phyloP scores from a whole-genome alignment of 2,888 invertebrate species.

The Isoperla grammatica region DNA sequence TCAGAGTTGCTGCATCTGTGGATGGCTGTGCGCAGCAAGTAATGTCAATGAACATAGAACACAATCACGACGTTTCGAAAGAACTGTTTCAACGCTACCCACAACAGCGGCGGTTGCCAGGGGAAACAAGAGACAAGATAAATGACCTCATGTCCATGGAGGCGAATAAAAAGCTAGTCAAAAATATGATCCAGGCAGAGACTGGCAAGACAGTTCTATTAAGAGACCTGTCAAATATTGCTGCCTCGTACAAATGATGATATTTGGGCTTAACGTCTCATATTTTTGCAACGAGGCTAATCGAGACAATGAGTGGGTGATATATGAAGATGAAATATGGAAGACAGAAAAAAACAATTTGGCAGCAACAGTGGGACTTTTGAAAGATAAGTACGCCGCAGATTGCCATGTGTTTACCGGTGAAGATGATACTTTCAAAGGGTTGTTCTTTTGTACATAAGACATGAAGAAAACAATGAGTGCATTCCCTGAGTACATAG shows the following conservation, averaged over 20 bases:
- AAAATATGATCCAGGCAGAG: background rate
- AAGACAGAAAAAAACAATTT: constrained; percentile 17
- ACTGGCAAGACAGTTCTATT: constrained; percentile 14
- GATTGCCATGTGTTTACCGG: constrained; percentile 16
- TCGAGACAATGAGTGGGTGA: too few species aligned
- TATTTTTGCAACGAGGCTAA: too few species aligned
- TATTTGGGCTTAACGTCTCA: too few species aligned
- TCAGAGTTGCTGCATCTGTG: constrained; percentile 7
- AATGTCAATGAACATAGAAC: constrained; percentile 6
- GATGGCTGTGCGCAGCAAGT: constrained; percentile 16
- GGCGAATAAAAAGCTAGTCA: constrained; percentile 22
- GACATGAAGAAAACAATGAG: constrained; percentile 27
- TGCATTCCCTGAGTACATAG: constrained; percentile 29
- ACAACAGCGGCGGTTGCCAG: constrained; percentile 6
- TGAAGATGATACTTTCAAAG: constrained; percentile 21
- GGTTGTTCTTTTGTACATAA: constrained; percentile 23
- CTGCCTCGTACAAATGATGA: constrained; percentile 1
- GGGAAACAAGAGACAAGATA: constrained; percentile 7
- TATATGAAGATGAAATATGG: too few species aligned
- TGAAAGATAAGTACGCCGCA: constrained; percentile 21
- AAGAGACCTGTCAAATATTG: constrained; percentile 22
- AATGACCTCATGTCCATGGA: constrained; percentile 11
- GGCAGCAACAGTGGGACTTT: background rate
- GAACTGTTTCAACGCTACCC: constrained; percentile 22
- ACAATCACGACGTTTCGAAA: constrained; percentile 24